Evolutionary conservation across 2,797 vertebrate genomes (phyloP).

Genomic region (Naso thynnoides): DNA sequence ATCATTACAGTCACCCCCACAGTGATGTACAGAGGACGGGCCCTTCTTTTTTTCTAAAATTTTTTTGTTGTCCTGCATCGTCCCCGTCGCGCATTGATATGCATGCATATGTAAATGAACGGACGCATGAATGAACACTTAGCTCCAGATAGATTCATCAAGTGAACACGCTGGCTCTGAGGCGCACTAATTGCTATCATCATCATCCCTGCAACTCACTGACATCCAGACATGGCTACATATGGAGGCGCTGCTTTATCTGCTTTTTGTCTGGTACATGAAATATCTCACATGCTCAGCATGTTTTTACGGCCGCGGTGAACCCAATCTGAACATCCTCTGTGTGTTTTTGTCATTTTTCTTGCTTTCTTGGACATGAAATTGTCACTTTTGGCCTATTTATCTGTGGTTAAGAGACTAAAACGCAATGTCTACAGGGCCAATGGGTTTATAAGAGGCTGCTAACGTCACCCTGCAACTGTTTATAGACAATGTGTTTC

Average conservation of each 20-base stretch:
- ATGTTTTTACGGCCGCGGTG: not conserved
- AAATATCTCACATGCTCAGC: constrained; percentile 14
- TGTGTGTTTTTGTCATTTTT: constrained; percentile 8
- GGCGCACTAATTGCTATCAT: constrained; percentile 69
- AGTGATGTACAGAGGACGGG: constrained; percentile 65
- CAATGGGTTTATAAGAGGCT: constrained; percentile 32
- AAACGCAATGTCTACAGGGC: not conserved
- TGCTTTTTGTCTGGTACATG: constrained; percentile 28
- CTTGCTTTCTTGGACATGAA: not conserved
- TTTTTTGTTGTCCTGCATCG: constrained; percentile 35
- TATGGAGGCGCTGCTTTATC: constrained; percentile 39
- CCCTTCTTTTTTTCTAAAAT: constrained; percentile 12
- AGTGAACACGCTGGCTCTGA: constrained; percentile 55
- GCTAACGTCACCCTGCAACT: constrained; percentile 24
- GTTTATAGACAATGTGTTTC: constrained; percentile 26
- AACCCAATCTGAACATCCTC: constrained; percentile 19
- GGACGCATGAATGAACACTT: constrained; percentile 62
- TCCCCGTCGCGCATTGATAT: constrained; percentile 44
- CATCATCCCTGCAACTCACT: constrained; percentile 45
- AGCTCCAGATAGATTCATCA: constrained; percentile 70
- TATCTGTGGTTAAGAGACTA: not conserved
- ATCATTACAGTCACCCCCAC: constrained; percentile 68
- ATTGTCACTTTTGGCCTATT: not conserved
- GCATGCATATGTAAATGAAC: constrained; percentile 75
- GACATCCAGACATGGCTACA: constrained; percentile 43